Evolutionary conservation across 2,113 vertebrate genomes (phyloP).

Genomic region (Raja brachyura): DNA sequence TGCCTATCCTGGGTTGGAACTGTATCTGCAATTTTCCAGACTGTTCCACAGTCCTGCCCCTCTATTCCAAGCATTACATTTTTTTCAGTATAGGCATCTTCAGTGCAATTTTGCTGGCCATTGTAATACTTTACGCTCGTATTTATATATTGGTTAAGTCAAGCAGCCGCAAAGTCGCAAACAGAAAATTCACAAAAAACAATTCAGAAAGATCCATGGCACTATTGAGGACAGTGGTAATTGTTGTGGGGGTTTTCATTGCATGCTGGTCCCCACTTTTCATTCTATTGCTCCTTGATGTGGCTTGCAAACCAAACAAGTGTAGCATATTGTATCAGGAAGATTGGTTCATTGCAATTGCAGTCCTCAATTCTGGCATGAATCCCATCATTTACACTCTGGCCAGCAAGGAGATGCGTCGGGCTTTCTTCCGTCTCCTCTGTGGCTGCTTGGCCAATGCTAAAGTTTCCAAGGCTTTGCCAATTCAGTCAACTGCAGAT

Average conservation of each 20-base stretch:
- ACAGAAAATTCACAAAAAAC: constrained; percentile 56
- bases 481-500: constrained; percentile 60
- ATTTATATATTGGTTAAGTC: constrained; percentile 88
- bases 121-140: constrained; percentile 79
- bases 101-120: constrained; percentile 72
- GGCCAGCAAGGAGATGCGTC: constrained; percentile 90
- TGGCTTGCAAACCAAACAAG: constrained; percentile 67
- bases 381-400: constrained; percentile 91
- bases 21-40: constrained; percentile 74
- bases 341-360: constrained; percentile 80
- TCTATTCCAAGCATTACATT: constrained; percentile 88
- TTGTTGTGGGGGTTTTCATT: constrained; percentile 88
- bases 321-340: constrained; percentile 71
- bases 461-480: constrained; percentile 49
- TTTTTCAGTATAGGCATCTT: constrained; percentile 85
- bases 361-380: constrained; percentile 87
- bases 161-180: constrained; percentile 75
- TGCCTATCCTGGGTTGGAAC: constrained; percentile 94
- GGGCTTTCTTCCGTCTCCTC: constrained; percentile 76
- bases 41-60: constrained; percentile 84
- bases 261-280: constrained; percentile 89
- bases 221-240: constrained; percentile 83
- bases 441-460: constrained; percentile 63
- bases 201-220: constrained; percentile 84
- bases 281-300: constrained; percentile 79